A percentile compares a stretch with the other conserved stretches of the same genome.
These are phyloP conservation scores for Lasiurus borealis DNA, from an alignment of 2,113 vertebrate genomes.

Conservation along the genomic window DNA sequence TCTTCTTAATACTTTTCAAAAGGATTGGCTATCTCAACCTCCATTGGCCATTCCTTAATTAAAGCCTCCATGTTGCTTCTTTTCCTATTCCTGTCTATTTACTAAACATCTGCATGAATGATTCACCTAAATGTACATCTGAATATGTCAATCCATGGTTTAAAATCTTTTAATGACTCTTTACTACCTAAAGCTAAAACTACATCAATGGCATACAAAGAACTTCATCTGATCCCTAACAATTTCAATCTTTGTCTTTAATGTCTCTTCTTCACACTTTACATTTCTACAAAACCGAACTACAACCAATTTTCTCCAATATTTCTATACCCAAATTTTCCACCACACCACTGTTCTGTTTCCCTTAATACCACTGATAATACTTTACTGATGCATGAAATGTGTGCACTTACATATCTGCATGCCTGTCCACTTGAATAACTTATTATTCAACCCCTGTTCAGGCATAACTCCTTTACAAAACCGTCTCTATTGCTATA, in stretches of 20 bases:
- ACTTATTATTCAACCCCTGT: neutral
- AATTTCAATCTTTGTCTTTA: conserved; percentile 33
- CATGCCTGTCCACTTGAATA: neutral
- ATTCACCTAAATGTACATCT: neutral
- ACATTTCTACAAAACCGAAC: neutral
- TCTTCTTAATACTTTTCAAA: neutral
- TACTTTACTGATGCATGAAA: neutral
- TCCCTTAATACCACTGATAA: neutral
- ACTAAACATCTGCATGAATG: neutral
- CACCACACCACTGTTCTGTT: neutral
- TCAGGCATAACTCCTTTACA: neutral
- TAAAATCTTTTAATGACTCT: neutral
- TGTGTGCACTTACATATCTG: neutral
- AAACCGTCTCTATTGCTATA: neutral
- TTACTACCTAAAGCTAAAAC: neutral
- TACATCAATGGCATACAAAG: neutral
- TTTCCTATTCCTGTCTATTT: neutral
- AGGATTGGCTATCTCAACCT: neutral
- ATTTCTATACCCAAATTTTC: neutral
- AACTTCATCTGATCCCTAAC: neutral
- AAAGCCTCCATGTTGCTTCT: neutral
- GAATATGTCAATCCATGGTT: neutral
- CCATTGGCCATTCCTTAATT: neutral
- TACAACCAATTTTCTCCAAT: too few relatives aligned
- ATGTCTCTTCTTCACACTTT: neutral